phyloP scores from a whole-genome alignment of 1,140 invertebrate genomes.

The Eumaeus atala region DNA sequence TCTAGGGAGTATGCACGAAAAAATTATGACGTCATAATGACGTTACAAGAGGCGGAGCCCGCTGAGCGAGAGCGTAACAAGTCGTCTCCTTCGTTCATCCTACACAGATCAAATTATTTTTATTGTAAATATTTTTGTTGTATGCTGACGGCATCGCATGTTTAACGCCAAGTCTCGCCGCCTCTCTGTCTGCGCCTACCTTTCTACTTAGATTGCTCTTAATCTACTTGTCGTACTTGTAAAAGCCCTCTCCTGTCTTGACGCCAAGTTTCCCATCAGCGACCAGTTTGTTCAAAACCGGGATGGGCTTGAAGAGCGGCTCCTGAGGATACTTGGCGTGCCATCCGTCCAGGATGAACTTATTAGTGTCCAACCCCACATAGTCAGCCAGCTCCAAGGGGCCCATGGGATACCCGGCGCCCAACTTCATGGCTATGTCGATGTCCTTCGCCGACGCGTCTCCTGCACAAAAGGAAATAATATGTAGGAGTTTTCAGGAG shows the following conservation, averaged over 20 bases:
- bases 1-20: too few species aligned
- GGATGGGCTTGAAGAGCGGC: constrained; percentile 81
- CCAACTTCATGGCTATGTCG: constrained; percentile 91
- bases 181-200: too few species aligned
- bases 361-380: constrained; percentile 84
- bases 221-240: constrained; percentile 80
- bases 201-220: too few species aligned
- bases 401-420: constrained; percentile 91
- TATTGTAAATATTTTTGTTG: too few species aligned
- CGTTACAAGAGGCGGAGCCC: too few species aligned
- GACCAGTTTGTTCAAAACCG: constrained; percentile 83
- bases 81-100: too few species aligned
- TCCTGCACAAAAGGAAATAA: constrained; percentile 40
- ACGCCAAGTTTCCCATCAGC: constrained; percentile 86
- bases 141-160: too few species aligned
- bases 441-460: constrained; percentile 84
- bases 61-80: too few species aligned
- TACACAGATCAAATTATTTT: too few species aligned
- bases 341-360: constrained; percentile 84
- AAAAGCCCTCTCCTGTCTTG: constrained; percentile 92
- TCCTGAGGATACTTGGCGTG: constrained; percentile 85
- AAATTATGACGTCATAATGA: too few species aligned
- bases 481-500: background rate
- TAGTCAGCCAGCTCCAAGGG: constrained; percentile 88
- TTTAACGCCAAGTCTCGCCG: too few species aligned